A percentile compares a stretch with the other conserved stretches of the same genome.
These are phyloP conservation scores for Scaptomyza pallida DNA, from an alignment of 1,140 invertebrate genomes.

Conservation along the genomic window DNA sequence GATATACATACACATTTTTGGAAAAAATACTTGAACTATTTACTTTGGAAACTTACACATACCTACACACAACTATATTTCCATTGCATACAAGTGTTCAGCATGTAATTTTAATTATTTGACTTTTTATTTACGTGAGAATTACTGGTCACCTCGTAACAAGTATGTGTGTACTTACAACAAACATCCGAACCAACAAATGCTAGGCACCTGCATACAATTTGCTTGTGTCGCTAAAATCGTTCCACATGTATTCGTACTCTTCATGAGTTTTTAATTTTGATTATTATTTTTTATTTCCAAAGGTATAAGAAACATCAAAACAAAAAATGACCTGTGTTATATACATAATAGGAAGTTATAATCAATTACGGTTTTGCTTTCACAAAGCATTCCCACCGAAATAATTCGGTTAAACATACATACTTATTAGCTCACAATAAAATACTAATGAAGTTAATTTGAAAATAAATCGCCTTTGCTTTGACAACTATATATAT, in stretches of 20 bases:
- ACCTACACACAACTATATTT: constrained; percentile 37
- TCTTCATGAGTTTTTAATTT: constrained; percentile 48
- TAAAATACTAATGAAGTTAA: constrained; percentile 72
- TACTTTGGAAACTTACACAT: constrained; percentile 16
- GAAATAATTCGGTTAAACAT: constrained; percentile 69
- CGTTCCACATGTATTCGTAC: constrained; percentile 31
- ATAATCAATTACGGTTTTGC: constrained; percentile 78
- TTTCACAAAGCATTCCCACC: constrained; percentile 79
- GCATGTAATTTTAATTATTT: constrained; percentile 19
- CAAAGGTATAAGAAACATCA: constrained; percentile 34
- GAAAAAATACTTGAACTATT: constrained; percentile 51
- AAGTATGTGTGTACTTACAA: constrained; percentile 1
- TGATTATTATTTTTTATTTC: constrained; percentile 62
- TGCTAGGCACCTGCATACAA: not conserved
- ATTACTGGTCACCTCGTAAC: not conserved
- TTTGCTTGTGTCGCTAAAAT: constrained; percentile 40
- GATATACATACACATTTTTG: constrained; percentile 46
- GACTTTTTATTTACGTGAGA: constrained; percentile 4
- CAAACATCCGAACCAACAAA: not conserved
- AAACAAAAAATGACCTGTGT: constrained; percentile 64
- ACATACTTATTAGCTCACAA: constrained; percentile 68
- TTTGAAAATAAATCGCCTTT: constrained; percentile 56
- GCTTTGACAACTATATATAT: constrained; percentile 4
- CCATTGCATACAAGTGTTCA: constrained; percentile 48
- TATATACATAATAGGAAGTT: constrained; percentile 76